phyloP scores from a whole-genome alignment of 2,888 invertebrate genomes.

The Biston betularia region DNA sequence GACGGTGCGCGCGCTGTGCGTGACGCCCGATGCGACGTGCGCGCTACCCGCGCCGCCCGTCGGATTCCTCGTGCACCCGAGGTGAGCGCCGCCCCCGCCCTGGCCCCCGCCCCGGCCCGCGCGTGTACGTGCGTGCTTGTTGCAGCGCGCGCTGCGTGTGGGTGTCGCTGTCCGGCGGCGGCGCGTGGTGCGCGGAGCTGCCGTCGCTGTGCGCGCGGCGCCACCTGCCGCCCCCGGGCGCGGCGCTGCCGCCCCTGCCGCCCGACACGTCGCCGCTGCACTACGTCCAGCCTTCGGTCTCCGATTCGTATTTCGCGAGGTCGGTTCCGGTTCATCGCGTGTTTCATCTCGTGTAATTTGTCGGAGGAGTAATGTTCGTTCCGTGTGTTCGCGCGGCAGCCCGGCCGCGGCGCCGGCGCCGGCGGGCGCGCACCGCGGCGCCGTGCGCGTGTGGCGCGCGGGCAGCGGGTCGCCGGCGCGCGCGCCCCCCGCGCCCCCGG shows the following conservation, averaged over 20 bases:
- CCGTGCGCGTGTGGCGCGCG: slow-evolving; percentile 34
- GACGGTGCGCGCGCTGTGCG: slow-evolving; percentile 61
- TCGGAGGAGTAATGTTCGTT: background rate
- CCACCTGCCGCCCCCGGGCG: slow-evolving; percentile 40
- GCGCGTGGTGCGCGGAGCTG: slow-evolving; percentile 58
- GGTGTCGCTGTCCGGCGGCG: slow-evolving; percentile 58
- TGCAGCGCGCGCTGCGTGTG: slow-evolving; percentile 63
- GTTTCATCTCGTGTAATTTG: no score
- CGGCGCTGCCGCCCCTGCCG: slow-evolving; percentile 19
- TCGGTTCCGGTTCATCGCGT: slow-evolving; percentile 22
- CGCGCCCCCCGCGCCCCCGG: slow-evolving; percentile 9
- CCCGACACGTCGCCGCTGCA: slow-evolving; percentile 42
- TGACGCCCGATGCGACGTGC: slow-evolving; percentile 46
- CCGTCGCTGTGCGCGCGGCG: slow-evolving; percentile 58
- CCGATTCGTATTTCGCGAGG: slow-evolving; percentile 56
- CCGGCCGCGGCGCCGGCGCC: slow-evolving; percentile 38
- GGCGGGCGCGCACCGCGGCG: slow-evolving; percentile 46
- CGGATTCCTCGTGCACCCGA: slow-evolving; percentile 56
- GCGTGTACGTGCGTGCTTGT: background rate
- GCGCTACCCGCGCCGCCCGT: slow-evolving; percentile 48
- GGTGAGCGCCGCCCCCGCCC: slow-evolving; percentile 42
- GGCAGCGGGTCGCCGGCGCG: slow-evolving; percentile 16
- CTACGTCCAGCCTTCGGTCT: slow-evolving; percentile 58
- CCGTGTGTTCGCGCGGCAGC: background rate
- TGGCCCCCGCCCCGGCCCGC: background rate